These are phyloP conservation scores for Pinna nobilis DNA, from an alignment of 1,140 invertebrate genomes.

Conservation along the genomic window DNA sequence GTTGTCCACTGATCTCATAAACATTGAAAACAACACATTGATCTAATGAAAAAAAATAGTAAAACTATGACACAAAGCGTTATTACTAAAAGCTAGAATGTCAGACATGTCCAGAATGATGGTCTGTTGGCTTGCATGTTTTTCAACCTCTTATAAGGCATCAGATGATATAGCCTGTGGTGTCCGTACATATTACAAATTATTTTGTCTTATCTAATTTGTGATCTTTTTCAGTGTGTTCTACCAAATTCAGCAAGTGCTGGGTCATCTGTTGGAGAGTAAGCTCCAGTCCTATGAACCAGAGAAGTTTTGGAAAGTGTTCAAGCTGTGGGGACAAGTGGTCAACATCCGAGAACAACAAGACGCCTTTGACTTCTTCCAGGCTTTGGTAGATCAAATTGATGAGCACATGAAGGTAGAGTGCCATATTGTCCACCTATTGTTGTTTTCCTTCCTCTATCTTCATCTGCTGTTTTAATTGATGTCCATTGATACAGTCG, in stretches of 20 bases:
- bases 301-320: constrained; percentile 73
- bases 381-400: constrained; percentile 68
- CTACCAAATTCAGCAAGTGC: constrained; percentile 72
- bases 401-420: constrained; percentile 71
- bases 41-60: too few species aligned
- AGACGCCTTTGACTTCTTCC: constrained; percentile 74
- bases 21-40: too few species aligned
- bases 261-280: constrained; percentile 72
- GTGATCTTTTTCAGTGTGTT: constrained; percentile 70
- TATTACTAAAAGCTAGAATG: too few species aligned
- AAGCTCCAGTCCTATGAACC: constrained; percentile 72
- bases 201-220: constrained; percentile 11
- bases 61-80: too few species aligned
- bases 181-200: not conserved
- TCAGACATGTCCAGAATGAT: too few species aligned
- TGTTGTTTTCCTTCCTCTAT: not conserved
- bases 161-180: too few species aligned
- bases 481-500: not conserved
- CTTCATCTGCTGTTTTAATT: not conserved
- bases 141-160: too few species aligned
- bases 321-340: constrained; percentile 71
- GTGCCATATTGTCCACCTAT: not conserved
- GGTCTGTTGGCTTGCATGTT: too few species aligned
- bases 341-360: constrained; percentile 72
- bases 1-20: too few species aligned